Percentiles rank a stretch among this genome's conserved stretches.
phyloP scores from a whole-genome alignment of 2,888 invertebrate genomes.

The Enchytraeus crypticus region DNA sequence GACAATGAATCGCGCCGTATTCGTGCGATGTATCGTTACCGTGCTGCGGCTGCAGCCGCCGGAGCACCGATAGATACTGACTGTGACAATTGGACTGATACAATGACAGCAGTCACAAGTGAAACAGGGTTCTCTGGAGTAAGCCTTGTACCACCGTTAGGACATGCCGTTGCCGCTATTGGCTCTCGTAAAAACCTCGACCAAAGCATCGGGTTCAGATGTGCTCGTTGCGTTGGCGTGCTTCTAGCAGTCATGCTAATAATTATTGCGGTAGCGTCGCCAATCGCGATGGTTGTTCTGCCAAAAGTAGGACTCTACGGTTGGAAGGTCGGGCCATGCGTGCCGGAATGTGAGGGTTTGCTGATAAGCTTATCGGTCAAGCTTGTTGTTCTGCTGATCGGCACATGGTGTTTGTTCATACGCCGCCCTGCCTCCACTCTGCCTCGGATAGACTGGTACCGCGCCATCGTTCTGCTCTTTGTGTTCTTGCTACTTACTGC shows the following conservation, averaged over 20 bases:
- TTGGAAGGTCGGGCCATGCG: constrained; percentile 32
- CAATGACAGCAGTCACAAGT: background rate
- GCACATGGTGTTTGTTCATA: constrained; percentile 80
- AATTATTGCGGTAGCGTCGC: constrained; percentile 76
- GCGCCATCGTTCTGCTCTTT: constrained; percentile 75
- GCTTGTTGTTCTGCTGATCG: constrained; percentile 74
- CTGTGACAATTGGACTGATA: background rate
- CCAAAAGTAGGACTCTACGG: constrained; percentile 65
- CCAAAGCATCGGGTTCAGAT: constrained; percentile 36
- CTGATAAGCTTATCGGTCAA: constrained; percentile 84
- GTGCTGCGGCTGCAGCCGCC: too few relatives aligned
- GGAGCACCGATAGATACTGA: too few relatives aligned
- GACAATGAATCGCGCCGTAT: too few relatives aligned
- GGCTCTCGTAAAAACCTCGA: background rate
- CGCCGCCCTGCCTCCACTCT: constrained; percentile 74
- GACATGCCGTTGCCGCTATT: too few relatives aligned
- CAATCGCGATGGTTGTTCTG: constrained; percentile 84
- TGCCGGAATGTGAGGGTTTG: constrained; percentile 63
- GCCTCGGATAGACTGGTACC: constrained; percentile 82
- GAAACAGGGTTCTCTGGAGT: background rate
- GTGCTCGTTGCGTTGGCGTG: constrained; percentile 64
- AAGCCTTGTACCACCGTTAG: too few relatives aligned
- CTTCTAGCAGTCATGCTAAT: constrained; percentile 70
- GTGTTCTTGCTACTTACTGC: constrained; percentile 88
- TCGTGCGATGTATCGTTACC: too few relatives aligned